Evolutionary conservation across 2,888 invertebrate genomes (phyloP).

Genomic region (Catocala nupta): DNA sequence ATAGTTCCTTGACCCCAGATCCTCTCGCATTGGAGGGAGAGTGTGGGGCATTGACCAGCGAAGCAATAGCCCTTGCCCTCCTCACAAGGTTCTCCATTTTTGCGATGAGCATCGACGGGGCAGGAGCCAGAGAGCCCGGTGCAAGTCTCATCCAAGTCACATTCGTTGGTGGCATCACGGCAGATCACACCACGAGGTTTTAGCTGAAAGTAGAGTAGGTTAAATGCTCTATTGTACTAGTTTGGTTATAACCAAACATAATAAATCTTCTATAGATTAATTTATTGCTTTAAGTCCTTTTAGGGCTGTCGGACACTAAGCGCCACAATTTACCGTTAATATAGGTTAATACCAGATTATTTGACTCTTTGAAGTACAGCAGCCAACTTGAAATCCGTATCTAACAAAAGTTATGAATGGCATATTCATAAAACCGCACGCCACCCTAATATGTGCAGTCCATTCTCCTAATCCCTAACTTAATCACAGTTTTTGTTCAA

Average conservation of each 20-base stretch:
- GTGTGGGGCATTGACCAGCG: constrained; percentile 96
- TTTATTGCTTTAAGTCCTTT: too few species aligned
- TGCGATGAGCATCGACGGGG: constrained; percentile 95
- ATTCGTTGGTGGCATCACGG: constrained; percentile 95
- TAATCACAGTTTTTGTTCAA: constrained; percentile 40
- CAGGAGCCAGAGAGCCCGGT: constrained; percentile 96
- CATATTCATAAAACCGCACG: constrained; percentile 7
- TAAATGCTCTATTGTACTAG: too few species aligned
- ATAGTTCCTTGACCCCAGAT: constrained; percentile 97
- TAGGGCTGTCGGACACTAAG: too few species aligned
- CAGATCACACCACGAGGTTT: constrained; percentile 93
- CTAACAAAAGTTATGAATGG: constrained; percentile 3
- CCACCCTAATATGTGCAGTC: constrained; percentile 8
- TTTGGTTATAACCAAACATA: too few species aligned
- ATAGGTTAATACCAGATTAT: too few species aligned
- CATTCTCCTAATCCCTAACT: constrained; percentile 25
- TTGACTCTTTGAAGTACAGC: neutral
- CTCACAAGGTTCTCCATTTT: constrained; percentile 96
- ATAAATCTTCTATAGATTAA: too few species aligned
- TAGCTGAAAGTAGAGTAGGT: constrained; percentile 82
- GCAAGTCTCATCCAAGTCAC: constrained; percentile 98
- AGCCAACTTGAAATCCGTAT: neutral
- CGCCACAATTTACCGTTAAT: too few species aligned
- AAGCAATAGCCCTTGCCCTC: constrained; percentile 94
- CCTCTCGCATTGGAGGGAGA: constrained; percentile 94